These are phyloP conservation scores for Chironomus riparius DNA, from an alignment of 2,888 invertebrate genomes.

Conservation along the genomic window DNA sequence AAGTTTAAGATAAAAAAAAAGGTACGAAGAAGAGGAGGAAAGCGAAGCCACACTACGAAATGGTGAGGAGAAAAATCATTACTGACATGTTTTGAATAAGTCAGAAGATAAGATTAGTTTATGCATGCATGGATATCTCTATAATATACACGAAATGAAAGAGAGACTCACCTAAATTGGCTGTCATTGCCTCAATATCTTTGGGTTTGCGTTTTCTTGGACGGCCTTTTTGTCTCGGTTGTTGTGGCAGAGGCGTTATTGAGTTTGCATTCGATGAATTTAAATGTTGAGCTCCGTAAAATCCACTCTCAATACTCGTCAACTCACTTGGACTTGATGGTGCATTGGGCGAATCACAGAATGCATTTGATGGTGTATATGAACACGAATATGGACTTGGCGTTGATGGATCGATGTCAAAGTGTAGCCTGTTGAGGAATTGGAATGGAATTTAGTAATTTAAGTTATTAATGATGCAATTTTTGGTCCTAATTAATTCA, in stretches of 20 bases:
- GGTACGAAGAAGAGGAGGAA: not conserved
- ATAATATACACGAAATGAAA: no score
- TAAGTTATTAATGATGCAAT: not conserved
- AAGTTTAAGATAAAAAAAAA: not conserved
- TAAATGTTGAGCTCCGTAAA: constrained; percentile 46
- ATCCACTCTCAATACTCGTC: constrained; percentile 33
- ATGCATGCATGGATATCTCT: not conserved
- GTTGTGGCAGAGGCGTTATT: constrained; percentile 50
- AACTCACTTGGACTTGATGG: constrained; percentile 41
- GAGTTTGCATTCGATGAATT: constrained; percentile 36
- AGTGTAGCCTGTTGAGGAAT: constrained; percentile 5
- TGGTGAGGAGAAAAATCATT: not conserved
- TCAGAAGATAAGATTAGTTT: constrained; percentile 6
- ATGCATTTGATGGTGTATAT: constrained; percentile 14
- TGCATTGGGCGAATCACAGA: constrained; percentile 36
- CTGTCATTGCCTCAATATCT: constrained; percentile 77
- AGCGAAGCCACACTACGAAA: not conserved
- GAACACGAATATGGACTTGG: constrained; percentile 22
- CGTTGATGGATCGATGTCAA: constrained; percentile 22
- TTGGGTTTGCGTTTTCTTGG: constrained; percentile 89
- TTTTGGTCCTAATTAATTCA: not conserved
- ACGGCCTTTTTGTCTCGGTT: constrained; percentile 81
- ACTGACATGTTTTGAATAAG: constrained; percentile 19
- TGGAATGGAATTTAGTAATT: not conserved
- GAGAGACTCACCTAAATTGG: constrained; percentile 65